These are phyloP conservation scores for Oophaga sylvatica DNA, from an alignment of 2,797 vertebrate species.

Conservation along the genomic window DNA sequence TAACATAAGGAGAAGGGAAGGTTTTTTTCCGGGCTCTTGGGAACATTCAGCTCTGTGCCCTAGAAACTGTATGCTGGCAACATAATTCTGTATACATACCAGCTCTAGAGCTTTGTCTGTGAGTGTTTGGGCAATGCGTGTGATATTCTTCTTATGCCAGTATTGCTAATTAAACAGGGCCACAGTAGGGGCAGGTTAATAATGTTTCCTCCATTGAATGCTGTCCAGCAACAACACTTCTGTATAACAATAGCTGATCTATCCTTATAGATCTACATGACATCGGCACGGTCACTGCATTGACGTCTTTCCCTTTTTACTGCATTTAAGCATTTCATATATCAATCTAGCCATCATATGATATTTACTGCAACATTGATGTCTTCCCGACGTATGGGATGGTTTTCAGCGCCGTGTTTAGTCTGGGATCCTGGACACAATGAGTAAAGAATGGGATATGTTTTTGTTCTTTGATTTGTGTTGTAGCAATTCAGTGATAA, in stretches of 20 bases:
- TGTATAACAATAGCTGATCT: neutral
- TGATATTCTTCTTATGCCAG: slow-evolving; percentile 32
- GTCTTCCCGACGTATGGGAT: neutral
- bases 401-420: neutral
- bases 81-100: slow-evolving; percentile 8
- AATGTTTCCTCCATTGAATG: neutral
- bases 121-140: neutral
- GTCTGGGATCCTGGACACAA: slow-evolving; percentile 28
- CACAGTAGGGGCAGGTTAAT: slow-evolving; percentile 24
- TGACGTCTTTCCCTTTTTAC: slow-evolving; percentile 13
- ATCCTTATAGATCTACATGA: neutral
- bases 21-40: slow-evolving; percentile 59
- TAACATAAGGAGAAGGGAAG: neutral
- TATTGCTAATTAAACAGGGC: slow-evolving; percentile 23
- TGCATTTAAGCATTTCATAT: slow-evolving; percentile 6
- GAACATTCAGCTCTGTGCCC: slow-evolving; percentile 55
- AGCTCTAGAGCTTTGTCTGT: slow-evolving; percentile 14
- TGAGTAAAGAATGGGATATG: neutral
- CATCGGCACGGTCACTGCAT: neutral
- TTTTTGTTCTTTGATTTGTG: neutral
- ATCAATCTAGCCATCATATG: slow-evolving; percentile 4
- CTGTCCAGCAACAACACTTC: slow-evolving; percentile 11
- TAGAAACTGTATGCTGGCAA: slow-evolving; percentile 55
- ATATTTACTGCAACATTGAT: slow-evolving; percentile 25
- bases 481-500: slow-evolving; percentile 29